Evolutionary conservation across 1,140 invertebrate genomes (phyloP).

Genomic region (Lepidurus arcticus): DNA sequence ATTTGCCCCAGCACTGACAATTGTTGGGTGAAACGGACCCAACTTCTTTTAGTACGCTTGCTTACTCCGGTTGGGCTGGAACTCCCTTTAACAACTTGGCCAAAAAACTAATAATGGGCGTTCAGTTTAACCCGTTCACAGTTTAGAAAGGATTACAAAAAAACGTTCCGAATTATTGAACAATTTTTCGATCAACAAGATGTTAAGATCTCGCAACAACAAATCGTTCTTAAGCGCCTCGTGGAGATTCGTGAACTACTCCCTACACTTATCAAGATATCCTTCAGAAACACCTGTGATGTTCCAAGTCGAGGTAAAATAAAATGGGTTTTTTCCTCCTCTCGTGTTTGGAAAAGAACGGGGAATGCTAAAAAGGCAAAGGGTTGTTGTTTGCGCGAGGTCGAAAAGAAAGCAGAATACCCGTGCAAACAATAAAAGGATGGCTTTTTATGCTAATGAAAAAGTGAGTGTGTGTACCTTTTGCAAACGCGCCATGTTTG

Average conservation of each 20-base stretch:
- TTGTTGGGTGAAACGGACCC: not conserved
- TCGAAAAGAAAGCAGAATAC: not conserved
- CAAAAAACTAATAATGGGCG: not conserved
- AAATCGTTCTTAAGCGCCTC: not conserved
- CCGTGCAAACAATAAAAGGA: not conserved
- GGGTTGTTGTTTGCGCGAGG: not conserved
- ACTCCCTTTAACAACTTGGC: not conserved
- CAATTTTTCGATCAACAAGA: not conserved
- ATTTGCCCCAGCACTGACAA: not conserved
- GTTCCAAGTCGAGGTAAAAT: not conserved
- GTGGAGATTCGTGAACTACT: slow-evolving; percentile 21
- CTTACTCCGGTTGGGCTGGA: not conserved
- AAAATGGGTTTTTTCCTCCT: not conserved
- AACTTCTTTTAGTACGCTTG: not conserved
- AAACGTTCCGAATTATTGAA: not conserved
- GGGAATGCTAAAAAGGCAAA: not conserved
- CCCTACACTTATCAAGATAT: not conserved
- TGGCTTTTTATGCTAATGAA: not conserved
- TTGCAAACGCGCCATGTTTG: not conserved
- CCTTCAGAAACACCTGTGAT: not conserved
- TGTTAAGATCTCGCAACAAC: not conserved
- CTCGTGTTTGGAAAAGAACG: not conserved
- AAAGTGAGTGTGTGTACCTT: not conserved
- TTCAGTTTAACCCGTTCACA: not conserved
- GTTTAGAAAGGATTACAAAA: no score